Evolutionary conservation across 2,113 vertebrate species (phyloP).

Genomic region (Dromiciops gliroides): DNA sequence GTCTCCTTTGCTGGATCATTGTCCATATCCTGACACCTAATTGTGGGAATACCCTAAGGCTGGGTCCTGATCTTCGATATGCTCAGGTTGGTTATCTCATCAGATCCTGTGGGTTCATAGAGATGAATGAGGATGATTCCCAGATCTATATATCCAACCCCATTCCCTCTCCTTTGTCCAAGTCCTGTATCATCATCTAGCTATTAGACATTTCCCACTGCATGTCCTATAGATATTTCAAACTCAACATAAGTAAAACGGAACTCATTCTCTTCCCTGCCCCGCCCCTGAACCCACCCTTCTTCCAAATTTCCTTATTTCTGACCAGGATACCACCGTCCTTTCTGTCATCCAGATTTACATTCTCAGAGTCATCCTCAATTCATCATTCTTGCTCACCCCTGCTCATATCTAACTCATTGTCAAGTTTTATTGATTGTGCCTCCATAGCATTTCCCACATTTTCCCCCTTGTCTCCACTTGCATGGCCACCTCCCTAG

Average conservation of each 20-base stretch:
- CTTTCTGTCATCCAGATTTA: not conserved
- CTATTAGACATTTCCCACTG: not conserved
- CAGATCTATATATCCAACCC: not conserved
- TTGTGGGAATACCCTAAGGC: not conserved
- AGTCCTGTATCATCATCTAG: not conserved
- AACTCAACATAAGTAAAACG: not conserved
- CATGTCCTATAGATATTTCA: not conserved
- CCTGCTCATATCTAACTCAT: not conserved
- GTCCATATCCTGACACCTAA: not conserved
- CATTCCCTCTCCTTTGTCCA: not conserved
- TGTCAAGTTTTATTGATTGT: not conserved
- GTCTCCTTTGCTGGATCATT: not conserved
- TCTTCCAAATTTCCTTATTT: not conserved
- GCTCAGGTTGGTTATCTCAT: not conserved
- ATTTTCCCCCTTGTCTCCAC: not conserved
- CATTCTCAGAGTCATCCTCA: not conserved
- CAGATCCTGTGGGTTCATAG: not conserved
- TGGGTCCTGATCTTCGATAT: not conserved
- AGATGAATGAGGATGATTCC: not conserved
- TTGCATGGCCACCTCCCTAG: not conserved
- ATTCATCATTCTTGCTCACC: not conserved
- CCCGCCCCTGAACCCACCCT: not conserved
- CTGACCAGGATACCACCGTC: not conserved
- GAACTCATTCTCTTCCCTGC: not conserved
- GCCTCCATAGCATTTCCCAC: not conserved